Evolutionary conservation across 2,888 invertebrate genomes (phyloP), one percentile per base, ranked within the genome.

Genomic region (Oscheius sp.): DNA sequence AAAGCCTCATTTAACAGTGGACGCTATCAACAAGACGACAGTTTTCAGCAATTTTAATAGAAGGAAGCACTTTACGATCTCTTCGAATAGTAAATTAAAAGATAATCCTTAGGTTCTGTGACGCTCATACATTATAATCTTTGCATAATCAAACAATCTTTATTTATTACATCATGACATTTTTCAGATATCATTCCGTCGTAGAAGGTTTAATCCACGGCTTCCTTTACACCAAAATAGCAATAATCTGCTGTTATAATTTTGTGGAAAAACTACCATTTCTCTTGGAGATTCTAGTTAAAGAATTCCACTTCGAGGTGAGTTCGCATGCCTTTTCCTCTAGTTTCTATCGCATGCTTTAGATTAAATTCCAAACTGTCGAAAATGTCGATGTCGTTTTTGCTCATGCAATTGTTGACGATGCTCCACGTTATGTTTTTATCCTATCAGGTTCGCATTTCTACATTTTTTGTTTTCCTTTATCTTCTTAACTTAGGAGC

Each of bases 161-260:
- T n/a, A n/a, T n/a, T n/a, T n/a, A n/a, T n/a, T n/a, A n/a, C n/a
- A n/a, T n/a, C n/a, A n/a, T n/a, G n/a, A n/a, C n/a, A n/a, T 35
- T 35, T 43, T 61, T 5, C 61, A 61, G 61, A 21, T 61, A 43
- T 13, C 41, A 41, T 6, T 61, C 61, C 12, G 43, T 61, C 13
- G 61, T 61, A 3, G 61, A 61, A 45, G 61, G 61, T n/a, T n/a
- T 61, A 18, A 61, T 61, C 23, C 61, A 61, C 18, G 61, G 43
- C 13, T 61, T 43, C 41, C 61, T 61, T 2, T 61, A 61, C 43
- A 61, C 41, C 21, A 61, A 43, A 41, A n/a, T 61, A 7, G 61
- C 61, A 12, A 21, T 43, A 5, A 45, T 61, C 18, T 16, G 12
- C 13, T 61, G 61, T 21, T 43, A 61, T 21, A 21, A 61, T n/a